Percentiles rank a stretch among this genome's conserved stretches.
Evolutionary conservation across 2,113 vertebrate species (phyloP).

Genomic region (Synodontis membranacea): DNA sequence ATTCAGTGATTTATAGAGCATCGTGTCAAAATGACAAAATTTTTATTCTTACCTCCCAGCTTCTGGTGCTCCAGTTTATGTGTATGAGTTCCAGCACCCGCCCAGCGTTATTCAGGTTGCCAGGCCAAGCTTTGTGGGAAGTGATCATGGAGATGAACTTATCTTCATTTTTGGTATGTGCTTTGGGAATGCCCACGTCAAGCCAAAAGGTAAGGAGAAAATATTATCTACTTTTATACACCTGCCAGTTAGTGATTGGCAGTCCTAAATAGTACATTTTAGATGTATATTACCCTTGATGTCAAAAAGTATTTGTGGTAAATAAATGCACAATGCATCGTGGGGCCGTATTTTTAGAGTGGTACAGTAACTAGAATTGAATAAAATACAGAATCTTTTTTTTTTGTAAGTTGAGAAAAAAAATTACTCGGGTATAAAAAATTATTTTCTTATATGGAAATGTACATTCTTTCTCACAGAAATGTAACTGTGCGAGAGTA

Average conservation of each 20-base stretch:
- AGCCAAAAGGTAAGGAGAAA: conserved; percentile 50
- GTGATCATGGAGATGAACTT: conserved; percentile 83
- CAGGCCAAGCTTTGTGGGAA: conserved; percentile 77
- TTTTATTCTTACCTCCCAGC: conserved; percentile 58
- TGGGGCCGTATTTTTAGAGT: not conserved
- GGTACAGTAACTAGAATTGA: not conserved
- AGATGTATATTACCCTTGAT: not conserved
- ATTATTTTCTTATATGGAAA: not conserved
- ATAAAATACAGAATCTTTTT: not conserved
- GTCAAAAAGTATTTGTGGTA: not conserved
- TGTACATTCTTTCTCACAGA: not conserved
- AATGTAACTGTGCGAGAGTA: not conserved
- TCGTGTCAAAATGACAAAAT: not conserved
- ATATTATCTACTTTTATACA: not conserved
- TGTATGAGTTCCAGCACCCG: conserved; percentile 85
- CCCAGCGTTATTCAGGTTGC: conserved; percentile 52
- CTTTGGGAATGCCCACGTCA: conserved; percentile 70
- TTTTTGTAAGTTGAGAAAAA: no score
- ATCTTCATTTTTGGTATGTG: conserved; percentile 78
- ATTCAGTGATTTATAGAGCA: not conserved
- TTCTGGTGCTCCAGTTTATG: conserved; percentile 77
- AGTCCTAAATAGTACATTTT: not conserved
- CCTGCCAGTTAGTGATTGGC: not conserved
- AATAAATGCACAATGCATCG: not conserved
- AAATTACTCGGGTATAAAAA: not conserved